Base-by-base conservation (phyloP, 2,113 vertebrate genomes). In the Malurus melanocephalus region DNA sequence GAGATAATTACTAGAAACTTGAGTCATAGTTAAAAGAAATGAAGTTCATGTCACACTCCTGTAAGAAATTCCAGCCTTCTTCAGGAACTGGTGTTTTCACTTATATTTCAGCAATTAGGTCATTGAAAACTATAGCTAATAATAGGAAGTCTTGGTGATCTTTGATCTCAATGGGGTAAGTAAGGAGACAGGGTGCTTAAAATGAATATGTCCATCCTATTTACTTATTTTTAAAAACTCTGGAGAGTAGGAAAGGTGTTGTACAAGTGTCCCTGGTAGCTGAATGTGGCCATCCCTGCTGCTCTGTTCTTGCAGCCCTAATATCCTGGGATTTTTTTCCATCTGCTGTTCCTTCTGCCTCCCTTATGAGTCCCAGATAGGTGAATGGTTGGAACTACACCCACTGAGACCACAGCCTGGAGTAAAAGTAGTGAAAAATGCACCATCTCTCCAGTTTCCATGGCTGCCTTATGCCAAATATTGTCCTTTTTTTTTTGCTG, bases 21-120 rank as follows among this genome's bases (percentile, higher is more conserved):
- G 90, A 94, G 90, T 94, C 83, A 64, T 52, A 11, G 45, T 78
- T 80, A 45, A 87, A 92, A 89, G 64, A 85, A 76, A 42, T 5
- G 0, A 62, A 52, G 65, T 71, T 80, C 88, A 19, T 78, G 60
- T 67, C 80, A 60, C 6, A 2, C 40, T 88, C 9, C 40, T 66
- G 28, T 61, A 35, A 66, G 88, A 86, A 45, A 55, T 64, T 77
- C 48, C 80, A 84, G 32, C 30, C 26, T 84, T 71, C 30, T 27
- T 49, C 42, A 51, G 56, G 9, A 5, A 40, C 13, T 53, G 56
- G 17, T 74, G 76, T 67, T 89, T 89, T 85, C 33, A 43, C 33
- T 83, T 0, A 0, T 46, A 13, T 77, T 83, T 77, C 73, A 49
- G 56, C n/a, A 72, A 64, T 74, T 28, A 56, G 62, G 61, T 73